Evolutionary conservation across 2,888 invertebrate species (phyloP).

Genomic region (Eristalis arbustorum): DNA sequence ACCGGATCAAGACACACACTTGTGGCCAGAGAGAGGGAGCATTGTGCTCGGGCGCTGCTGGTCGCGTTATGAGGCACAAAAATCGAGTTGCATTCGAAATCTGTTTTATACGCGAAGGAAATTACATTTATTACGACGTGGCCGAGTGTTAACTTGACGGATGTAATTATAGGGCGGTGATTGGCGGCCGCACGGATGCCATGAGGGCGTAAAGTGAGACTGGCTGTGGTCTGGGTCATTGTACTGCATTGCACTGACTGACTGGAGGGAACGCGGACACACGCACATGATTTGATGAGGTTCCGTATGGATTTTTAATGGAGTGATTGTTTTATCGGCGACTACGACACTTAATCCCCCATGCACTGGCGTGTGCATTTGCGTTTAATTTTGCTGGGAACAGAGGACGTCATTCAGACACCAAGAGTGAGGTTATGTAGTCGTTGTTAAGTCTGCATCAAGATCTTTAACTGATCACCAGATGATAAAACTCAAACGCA

Average conservation of each 20-base stretch:
- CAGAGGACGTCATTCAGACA: not conserved
- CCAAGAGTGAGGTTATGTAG: not conserved
- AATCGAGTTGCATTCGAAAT: slow-evolving; percentile 50
- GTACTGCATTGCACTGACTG: slow-evolving; percentile 39
- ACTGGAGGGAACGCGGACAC: slow-evolving; percentile 5
- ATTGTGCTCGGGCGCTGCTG: slow-evolving; percentile 17
- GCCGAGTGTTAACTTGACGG: slow-evolving; percentile 61
- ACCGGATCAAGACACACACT: slow-evolving; percentile 5
- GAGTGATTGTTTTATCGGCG: not conserved
- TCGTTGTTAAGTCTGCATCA: no score
- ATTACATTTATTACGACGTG: slow-evolving; percentile 62
- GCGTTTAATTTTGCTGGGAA: not conserved
- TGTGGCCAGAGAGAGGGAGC: no score
- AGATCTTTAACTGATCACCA: not conserved
- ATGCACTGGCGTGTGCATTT: not conserved
- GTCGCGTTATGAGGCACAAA: slow-evolving; percentile 52
- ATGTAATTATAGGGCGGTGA: slow-evolving; percentile 64
- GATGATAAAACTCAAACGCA: not conserved
- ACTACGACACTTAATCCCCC: not conserved
- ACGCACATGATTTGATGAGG: slow-evolving; percentile 4
- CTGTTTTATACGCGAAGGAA: slow-evolving; percentile 34
- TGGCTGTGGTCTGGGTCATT: slow-evolving; percentile 47
- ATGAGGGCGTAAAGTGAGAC: slow-evolving; percentile 6
- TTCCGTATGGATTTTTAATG: not conserved
- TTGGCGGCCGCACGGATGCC: slow-evolving; percentile 29